Evolutionary conservation across 2,113 vertebrate species (phyloP), one percentile per base, ranked within the genome.

Genomic region (Megaleporinus macrocephalus): DNA sequence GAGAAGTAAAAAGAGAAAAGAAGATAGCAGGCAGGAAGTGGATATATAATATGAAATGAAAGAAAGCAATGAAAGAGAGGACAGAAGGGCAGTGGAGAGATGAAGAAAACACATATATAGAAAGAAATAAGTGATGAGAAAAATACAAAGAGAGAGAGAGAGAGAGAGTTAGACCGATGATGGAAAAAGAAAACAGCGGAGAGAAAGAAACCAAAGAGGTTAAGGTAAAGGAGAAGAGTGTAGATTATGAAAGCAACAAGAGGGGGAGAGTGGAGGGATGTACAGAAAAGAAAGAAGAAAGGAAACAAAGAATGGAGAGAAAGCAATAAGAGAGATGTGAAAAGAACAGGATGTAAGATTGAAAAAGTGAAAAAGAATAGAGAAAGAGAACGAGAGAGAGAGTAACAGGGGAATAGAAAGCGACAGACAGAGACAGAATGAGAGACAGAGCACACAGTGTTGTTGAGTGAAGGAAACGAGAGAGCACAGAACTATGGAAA

Each of bases 11-110:
- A 22, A 57, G 53, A 57, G 3, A 16, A 22, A n/a, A n/a, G 22
- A n/a, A 2, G 14, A 55, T 80, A 88, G 90, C 82, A 90, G 87
- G 90, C 87, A 91, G 89, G 87, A 86, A 72, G 68, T 33, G 18
- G 20, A 55, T 4, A 55, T 14, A 55, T 55, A 18, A 55, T 5
- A 55, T 15, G 18, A 20, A 55, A 55, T 15, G 16, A 44, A 59
- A n/a, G n/a, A n/a, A n/a, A n/a, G n/a, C n/a, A n/a, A n/a, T n/a
- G 68, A 79, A 16, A 57, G 29, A 71, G 22, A 71, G 15, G 24
- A 36, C 22, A 13, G 36, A 53, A 27, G 51, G 71, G 30, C 36
- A 29, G 22, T 70, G 65, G 27, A 71, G 73, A 61, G 29, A 73
- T 51, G 44, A 13, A 16, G 41, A 80, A 29, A n/a, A 61, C 14